phyloP scores from a whole-genome alignment of 2,797 vertebrate species.

The Tenualosa ilisha region DNA sequence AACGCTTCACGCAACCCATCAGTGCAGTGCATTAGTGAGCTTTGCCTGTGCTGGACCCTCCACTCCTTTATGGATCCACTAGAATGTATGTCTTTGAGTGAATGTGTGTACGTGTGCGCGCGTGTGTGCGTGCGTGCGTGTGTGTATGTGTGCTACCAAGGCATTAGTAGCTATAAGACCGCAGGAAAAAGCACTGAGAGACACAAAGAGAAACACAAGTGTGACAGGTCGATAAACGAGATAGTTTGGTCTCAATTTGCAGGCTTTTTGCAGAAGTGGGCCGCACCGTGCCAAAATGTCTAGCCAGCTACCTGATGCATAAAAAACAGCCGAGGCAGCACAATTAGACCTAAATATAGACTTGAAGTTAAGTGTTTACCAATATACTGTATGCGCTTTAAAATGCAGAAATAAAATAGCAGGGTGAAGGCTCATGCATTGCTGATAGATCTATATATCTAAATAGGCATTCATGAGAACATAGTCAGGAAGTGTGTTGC shows the following conservation, averaged over 20 bases:
- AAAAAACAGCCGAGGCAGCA: not conserved
- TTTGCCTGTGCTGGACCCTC: not conserved
- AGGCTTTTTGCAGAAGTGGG: not conserved
- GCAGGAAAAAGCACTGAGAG: not conserved
- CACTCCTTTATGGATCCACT: not conserved
- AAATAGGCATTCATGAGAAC: not conserved
- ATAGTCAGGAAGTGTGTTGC: not conserved
- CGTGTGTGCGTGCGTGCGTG: not conserved
- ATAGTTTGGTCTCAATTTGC: not conserved
- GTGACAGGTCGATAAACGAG: constrained; percentile 7
- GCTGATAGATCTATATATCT: not conserved
- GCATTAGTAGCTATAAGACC: not conserved
- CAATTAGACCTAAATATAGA: not conserved
- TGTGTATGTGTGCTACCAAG: not conserved
- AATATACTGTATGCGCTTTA: not conserved
- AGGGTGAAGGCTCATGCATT: not conserved
- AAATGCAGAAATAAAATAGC: not conserved
- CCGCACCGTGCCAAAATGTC: not conserved
- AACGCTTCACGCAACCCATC: not conserved
- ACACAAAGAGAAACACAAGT: not conserved
- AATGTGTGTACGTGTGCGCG: not conserved
- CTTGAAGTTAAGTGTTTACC: not conserved
- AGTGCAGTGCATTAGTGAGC: not conserved
- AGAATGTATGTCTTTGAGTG: not conserved
- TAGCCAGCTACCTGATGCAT: not conserved